phyloP scores from a whole-genome alignment of 2,888 invertebrate species.

The Drosophila mayaguana region DNA sequence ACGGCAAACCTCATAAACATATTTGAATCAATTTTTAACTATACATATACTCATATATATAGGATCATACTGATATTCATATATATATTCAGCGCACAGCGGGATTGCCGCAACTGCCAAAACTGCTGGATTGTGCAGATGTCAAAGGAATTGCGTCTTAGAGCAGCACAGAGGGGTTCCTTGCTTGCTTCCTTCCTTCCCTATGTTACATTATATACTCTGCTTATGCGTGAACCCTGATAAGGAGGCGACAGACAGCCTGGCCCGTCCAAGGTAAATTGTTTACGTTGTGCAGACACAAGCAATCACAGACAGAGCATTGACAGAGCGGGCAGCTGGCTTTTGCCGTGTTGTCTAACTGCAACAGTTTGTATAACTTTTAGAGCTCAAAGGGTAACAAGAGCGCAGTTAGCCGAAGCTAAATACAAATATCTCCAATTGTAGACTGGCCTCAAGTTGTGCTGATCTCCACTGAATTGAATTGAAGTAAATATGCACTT shows the following conservation, averaged over 20 bases:
- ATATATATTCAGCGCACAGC: slow-evolving; percentile 12
- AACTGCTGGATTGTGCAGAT: slow-evolving; percentile 20
- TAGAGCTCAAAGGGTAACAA: not conserved
- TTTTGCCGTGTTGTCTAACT: slow-evolving; percentile 2
- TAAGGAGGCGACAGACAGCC: slow-evolving; percentile 39
- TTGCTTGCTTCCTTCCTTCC: not conserved
- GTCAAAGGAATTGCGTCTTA: slow-evolving; percentile 16
- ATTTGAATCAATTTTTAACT: not conserved
- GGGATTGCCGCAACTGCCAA: slow-evolving; percentile 29
- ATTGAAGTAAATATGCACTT: not conserved
- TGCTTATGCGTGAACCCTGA: slow-evolving; percentile 20
- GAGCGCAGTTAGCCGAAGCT: not conserved
- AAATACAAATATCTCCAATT: slow-evolving; percentile 3
- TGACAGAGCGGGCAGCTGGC: slow-evolving; percentile 31
- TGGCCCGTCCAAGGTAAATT: slow-evolving; percentile 26
- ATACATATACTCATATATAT: not conserved
- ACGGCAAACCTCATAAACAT: not conserved
- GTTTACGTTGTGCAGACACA: slow-evolving; percentile 34
- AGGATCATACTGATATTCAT: not conserved
- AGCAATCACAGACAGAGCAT: slow-evolving; percentile 28
- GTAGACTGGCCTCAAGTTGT: not conserved
- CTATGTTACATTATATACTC: slow-evolving; percentile 5
- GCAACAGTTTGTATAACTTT: slow-evolving; percentile 14
- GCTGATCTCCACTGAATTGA: not conserved
- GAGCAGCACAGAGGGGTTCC: slow-evolving; percentile 2